Evolutionary conservation across 1,140 invertebrate species (phyloP).

Genomic region (Drosophila subpulchrella): DNA sequence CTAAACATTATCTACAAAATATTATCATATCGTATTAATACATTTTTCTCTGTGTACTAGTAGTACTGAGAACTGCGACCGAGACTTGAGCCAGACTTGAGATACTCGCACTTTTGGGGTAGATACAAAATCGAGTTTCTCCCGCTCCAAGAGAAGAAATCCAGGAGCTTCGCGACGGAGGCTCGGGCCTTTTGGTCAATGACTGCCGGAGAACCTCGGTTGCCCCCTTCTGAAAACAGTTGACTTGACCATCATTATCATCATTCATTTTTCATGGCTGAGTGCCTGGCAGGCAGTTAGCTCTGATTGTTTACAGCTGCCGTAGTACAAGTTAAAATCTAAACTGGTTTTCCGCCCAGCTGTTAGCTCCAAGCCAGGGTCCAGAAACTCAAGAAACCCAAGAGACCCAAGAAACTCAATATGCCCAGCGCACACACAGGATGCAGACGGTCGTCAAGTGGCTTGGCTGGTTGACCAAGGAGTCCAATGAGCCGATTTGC

Average conservation of each 20-base stretch:
- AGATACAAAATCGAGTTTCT: conserved; percentile 60
- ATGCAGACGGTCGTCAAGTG: conserved; percentile 58
- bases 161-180: conserved; percentile 32
- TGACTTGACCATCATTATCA: conserved; percentile 70
- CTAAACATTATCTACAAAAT: too few species aligned
- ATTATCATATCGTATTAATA: too few species aligned
- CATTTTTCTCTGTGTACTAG: background rate
- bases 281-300: conserved; percentile 81
- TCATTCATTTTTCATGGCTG: conserved; percentile 82
- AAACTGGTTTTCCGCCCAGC: conserved; percentile 71
- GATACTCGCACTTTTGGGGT: conserved; percentile 59
- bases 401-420: conserved; percentile 66
- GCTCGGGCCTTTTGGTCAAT: conserved; percentile 47
- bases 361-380: conserved; percentile 67
- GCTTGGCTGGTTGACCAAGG: conserved; percentile 14
- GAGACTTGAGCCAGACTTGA: conserved; percentile 36
- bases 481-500: conserved; percentile 28
- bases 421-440: conserved; percentile 72
- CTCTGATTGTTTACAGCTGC: conserved; percentile 82
- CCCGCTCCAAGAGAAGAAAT: conserved; percentile 26
- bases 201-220: conserved; percentile 31
- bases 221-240: conserved; percentile 15
- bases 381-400: conserved; percentile 74
- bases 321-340: conserved; percentile 49
- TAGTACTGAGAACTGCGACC: conserved; percentile 21